phyloP scores from a whole-genome alignment of 2,797 vertebrate species.

The Smutsia temminckii region DNA sequence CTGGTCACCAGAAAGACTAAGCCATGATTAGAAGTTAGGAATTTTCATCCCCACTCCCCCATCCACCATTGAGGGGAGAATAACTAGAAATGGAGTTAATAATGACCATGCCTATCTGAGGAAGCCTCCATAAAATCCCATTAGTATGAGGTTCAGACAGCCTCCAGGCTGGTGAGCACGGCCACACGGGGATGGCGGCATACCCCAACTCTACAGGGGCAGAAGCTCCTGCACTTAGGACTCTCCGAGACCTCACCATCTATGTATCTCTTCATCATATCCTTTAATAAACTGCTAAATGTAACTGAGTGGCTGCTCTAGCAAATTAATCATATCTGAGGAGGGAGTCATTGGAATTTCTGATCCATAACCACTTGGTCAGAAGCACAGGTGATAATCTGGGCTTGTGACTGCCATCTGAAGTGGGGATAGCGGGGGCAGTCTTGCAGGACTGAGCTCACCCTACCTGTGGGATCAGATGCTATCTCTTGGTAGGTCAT shows the following conservation, averaged over 20 bases:
- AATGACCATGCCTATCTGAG: neutral
- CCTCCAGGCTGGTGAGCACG: neutral
- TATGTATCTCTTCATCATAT: neutral
- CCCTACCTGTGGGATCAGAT: neutral
- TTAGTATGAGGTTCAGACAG: neutral
- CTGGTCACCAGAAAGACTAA: neutral
- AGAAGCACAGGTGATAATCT: neutral
- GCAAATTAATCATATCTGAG: neutral
- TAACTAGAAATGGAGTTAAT: too few relatives aligned
- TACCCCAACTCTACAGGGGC: neutral
- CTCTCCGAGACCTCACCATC: neutral
- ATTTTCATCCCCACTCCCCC: neutral
- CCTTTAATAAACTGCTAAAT: neutral
- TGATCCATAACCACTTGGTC: neutral
- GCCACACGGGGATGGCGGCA: neutral
- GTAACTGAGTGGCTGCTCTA: neutral
- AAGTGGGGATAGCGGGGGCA: neutral
- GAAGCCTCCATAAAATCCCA: neutral
- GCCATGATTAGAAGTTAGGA: neutral
- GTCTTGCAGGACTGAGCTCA: neutral
- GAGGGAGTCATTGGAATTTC: neutral
- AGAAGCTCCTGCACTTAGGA: neutral
- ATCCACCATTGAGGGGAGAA: neutral
- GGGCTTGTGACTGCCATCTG: neutral
- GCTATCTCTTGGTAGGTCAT: neutral